These are phyloP conservation scores for Dicrostonyx torquatus DNA, from an alignment of 2,797 vertebrate genomes.

Conservation along the genomic window DNA sequence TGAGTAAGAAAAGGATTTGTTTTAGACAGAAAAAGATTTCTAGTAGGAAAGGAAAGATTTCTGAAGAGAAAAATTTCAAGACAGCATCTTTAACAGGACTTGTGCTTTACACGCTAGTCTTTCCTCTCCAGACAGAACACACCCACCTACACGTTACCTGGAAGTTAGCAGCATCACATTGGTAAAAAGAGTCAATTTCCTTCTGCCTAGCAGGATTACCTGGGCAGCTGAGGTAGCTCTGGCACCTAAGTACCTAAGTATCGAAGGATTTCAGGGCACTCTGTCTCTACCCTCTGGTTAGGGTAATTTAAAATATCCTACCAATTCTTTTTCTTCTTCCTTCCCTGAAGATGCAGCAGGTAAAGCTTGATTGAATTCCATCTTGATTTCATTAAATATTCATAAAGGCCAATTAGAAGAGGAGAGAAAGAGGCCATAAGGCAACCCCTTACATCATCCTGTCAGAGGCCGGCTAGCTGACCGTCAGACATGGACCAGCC, in stretches of 20 bases:
- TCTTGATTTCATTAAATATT: slow-evolving; percentile 97
- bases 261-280: slow-evolving; percentile 67
- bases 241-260: not conserved
- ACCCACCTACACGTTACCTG: not conserved
- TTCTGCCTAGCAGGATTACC: not conserved
- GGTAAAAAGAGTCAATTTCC: not conserved
- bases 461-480: slow-evolving; percentile 89
- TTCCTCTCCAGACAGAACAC: slow-evolving; percentile 2
- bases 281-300: slow-evolving; percentile 81
- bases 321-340: slow-evolving; percentile 73
- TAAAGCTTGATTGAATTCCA: slow-evolving; percentile 95
- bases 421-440: slow-evolving; percentile 91
- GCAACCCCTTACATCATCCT: slow-evolving; percentile 90
- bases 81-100: not conserved
- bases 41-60: not conserved
- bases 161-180: not conserved
- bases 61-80: not conserved
- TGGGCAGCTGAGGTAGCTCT: not conserved
- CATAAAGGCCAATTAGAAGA: slow-evolving; percentile 97
- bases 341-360: slow-evolving; percentile 89
- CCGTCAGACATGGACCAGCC: slow-evolving; percentile 86
- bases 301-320: slow-evolving; percentile 88
- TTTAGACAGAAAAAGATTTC: slow-evolving; percentile 47
- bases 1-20: not conserved
- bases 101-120: not conserved